Percentiles rank a stretch among this genome's conserved stretches.
Evolutionary conservation across 2,797 vertebrate genomes (phyloP).

Genomic region (Esox masquinongy): DNA sequence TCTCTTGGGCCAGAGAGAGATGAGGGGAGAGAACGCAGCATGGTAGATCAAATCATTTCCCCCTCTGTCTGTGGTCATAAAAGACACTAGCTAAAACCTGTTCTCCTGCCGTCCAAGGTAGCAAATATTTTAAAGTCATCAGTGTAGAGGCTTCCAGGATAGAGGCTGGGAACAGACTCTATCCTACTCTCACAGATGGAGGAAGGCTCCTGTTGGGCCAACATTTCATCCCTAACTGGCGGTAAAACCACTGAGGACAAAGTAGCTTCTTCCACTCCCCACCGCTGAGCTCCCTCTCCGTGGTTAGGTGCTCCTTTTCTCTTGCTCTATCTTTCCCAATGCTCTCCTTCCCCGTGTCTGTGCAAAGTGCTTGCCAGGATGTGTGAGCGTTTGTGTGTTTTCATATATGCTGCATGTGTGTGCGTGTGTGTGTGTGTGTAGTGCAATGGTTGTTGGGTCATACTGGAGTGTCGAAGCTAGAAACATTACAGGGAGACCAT

Average conservation of each 20-base stretch:
- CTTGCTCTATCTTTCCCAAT: not conserved
- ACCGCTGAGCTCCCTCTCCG: too few species aligned
- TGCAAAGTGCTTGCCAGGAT: slow-evolving; percentile 2
- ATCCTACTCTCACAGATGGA: not conserved
- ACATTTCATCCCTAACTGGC: slow-evolving; percentile 3
- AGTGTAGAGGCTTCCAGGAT: slow-evolving; percentile 6
- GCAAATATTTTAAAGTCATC: slow-evolving; percentile 3
- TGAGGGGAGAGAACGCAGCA: not conserved
- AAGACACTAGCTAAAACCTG: not conserved
- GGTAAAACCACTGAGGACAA: not conserved
- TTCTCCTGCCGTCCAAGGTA: not conserved
- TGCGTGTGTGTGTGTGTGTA: not conserved
- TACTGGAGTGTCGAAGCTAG: not conserved
- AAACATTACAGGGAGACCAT: slow-evolving; percentile 23
- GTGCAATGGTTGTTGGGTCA: not conserved
- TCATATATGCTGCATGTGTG: not conserved
- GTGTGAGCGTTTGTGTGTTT: not conserved
- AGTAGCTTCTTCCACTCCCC: not conserved
- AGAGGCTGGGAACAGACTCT: not conserved
- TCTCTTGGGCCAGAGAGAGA: not conserved
- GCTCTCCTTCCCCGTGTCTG: not conserved
- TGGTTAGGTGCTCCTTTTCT: not conserved
- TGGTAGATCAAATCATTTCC: slow-evolving; percentile 19
- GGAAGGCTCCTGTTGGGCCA: not conserved
- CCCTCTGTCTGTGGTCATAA: slow-evolving; percentile 5